A percentile compares a stretch with the other conserved stretches of the same genome.
Conservation (phyloP, 2,113 vertebrate species). For the Hypocryptadius cinnamomeus region DNA sequence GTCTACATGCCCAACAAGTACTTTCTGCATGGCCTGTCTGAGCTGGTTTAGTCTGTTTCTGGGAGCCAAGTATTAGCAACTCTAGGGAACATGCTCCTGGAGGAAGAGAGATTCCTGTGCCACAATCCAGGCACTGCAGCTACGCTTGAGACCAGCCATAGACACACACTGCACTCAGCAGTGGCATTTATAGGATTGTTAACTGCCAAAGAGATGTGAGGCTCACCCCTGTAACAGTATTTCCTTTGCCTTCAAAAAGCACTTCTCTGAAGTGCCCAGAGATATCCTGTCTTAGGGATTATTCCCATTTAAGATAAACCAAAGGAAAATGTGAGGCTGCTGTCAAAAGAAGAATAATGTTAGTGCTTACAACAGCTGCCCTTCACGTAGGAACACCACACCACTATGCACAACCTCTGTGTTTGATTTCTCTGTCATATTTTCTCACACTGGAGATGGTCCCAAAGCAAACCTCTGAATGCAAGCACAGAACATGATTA, state of each 20-base stretch:
- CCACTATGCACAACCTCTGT: background rate
- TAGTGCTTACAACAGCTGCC: conserved; percentile 20
- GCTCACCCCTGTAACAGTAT: background rate
- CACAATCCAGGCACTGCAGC: background rate
- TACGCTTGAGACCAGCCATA: background rate
- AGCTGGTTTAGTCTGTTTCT: background rate
- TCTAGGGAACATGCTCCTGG: background rate
- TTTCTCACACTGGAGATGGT: conserved; percentile 42
- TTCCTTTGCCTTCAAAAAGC: conserved; percentile 39
- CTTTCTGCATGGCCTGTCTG: background rate
- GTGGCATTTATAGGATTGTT: background rate
- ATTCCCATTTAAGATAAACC: conserved; percentile 39
- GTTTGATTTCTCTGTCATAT: conserved; percentile 35
- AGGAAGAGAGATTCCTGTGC: background rate
- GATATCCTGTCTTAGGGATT: conserved; percentile 26
- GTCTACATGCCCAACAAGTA: background rate
- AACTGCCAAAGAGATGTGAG: background rate
- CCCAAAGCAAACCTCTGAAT: conserved; percentile 36
- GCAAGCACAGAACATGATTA: conserved; percentile 15
- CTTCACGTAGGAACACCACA: background rate
- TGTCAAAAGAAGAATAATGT: conserved; percentile 44
- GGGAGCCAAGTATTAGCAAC: background rate
- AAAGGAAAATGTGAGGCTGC: conserved; percentile 10
- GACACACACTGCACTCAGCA: background rate
- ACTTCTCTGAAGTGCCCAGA: conserved; percentile 23